Evolutionary conservation across 2,797 vertebrate species (phyloP).

Genomic region (Argyrosomus regius): DNA sequence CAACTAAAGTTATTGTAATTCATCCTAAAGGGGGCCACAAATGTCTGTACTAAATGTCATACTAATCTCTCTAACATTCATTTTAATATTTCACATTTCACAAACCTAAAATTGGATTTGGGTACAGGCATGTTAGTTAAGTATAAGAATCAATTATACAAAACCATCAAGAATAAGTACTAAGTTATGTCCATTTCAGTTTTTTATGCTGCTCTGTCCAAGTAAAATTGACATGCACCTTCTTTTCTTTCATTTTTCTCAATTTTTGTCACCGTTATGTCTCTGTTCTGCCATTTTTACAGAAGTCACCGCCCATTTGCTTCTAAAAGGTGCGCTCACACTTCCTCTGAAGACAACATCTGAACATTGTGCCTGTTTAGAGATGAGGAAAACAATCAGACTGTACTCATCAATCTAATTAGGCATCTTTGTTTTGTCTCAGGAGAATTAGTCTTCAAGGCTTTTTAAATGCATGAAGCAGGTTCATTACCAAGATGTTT

Average conservation of each 20-base stretch:
- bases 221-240: background rate
- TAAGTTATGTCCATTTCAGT: background rate
- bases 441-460: slow-evolving; percentile 37
- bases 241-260: background rate
- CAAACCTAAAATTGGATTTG: background rate
- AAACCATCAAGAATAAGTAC: background rate
- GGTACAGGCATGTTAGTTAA: background rate
- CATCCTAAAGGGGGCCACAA: background rate
- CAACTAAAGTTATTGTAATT: background rate
- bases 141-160: background rate
- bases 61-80: no score
- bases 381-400: slow-evolving; percentile 14
- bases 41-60: background rate
- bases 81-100: no score
- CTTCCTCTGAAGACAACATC: background rate
- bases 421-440: slow-evolving; percentile 54
- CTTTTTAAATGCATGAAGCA: slow-evolving; percentile 41
- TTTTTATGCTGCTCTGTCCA: background rate
- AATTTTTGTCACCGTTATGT: background rate
- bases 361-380: slow-evolving; percentile 35
- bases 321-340: slow-evolving; percentile 11
- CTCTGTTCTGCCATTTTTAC: background rate
- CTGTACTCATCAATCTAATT: slow-evolving; percentile 42
- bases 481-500: slow-evolving; percentile 46
- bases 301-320: slow-evolving; percentile 4